These are phyloP conservation scores for Helobdella robusta DNA, from an alignment of 2,888 invertebrate species.

Conservation along the genomic window DNA sequence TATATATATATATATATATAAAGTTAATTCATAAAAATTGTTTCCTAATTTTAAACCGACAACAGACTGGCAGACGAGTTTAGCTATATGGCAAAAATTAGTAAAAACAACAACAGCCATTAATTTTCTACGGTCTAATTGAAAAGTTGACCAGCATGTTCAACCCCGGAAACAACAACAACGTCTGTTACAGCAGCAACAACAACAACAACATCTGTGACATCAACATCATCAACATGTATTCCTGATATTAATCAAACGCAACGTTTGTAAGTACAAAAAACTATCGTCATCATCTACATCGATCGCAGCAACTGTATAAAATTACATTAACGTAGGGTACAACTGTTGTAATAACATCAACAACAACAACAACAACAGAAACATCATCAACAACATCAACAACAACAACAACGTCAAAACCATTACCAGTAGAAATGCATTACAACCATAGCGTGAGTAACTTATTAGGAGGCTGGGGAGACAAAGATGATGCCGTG, in stretches of 20 bases:
- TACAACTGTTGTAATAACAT: no score
- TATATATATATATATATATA: not conserved
- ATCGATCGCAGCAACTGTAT: no score
- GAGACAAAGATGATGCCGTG: no score
- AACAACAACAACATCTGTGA: not conserved
- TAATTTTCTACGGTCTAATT: not conserved
- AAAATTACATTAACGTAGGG: no score
- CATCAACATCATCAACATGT: no score
- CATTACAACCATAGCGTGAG: not conserved
- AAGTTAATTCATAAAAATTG: not conserved
- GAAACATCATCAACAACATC: not conserved
- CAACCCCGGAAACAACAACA: not conserved
- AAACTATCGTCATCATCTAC: no score
- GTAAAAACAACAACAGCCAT: not conserved
- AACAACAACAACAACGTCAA: not conserved
- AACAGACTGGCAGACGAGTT: no score
- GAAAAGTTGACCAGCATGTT: not conserved
- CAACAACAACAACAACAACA: constrained; percentile 1
- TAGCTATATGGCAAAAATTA: not conserved
- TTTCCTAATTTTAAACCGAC: not conserved
- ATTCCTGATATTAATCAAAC: no score
- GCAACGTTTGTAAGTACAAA: no score
- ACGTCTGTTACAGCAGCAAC: not conserved
- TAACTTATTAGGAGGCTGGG: not conserved
- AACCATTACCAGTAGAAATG: not conserved